These are phyloP conservation scores for Sebastes hubbsi DNA, from an alignment of 2,797 vertebrate species.

Conservation along the genomic window DNA sequence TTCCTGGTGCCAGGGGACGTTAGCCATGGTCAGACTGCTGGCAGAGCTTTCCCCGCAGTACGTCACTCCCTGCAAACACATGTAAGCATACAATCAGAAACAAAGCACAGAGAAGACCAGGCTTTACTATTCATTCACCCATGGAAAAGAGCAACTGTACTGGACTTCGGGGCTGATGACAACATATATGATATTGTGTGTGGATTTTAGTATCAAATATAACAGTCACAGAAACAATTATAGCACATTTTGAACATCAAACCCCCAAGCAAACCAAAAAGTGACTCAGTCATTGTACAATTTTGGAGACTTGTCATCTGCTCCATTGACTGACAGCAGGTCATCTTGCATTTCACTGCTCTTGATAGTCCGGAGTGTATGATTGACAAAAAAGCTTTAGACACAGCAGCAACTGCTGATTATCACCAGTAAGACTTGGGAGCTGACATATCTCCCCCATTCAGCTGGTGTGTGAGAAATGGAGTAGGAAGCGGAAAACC, in stretches of 20 bases:
- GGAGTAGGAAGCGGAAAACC: conserved; percentile 1
- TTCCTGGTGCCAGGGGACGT: conserved; percentile 95
- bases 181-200: background rate
- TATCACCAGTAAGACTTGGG: background rate
- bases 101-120: background rate
- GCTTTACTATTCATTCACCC: background rate
- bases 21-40: conserved; percentile 95
- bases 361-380: background rate
- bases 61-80: conserved; percentile 87
- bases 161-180: background rate
- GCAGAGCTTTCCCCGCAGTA: conserved; percentile 95
- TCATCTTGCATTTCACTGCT: background rate
- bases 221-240: background rate
- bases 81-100: background rate
- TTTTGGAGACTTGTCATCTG: background rate
- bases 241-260: background rate
- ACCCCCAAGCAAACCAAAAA: background rate
- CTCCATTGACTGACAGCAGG: background rate
- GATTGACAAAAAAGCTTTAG: background rate
- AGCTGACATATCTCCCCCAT: background rate
- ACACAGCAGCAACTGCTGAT: background rate
- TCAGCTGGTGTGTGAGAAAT: background rate
- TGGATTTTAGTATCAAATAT: accelerated
- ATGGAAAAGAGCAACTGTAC: background rate
- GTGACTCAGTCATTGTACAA: background rate